A percentile compares a stretch with the other conserved stretches of the same genome.
These are phyloP conservation scores for Tineola bisselliella DNA, from an alignment of 2,888 invertebrate species.

Conservation along the genomic window DNA sequence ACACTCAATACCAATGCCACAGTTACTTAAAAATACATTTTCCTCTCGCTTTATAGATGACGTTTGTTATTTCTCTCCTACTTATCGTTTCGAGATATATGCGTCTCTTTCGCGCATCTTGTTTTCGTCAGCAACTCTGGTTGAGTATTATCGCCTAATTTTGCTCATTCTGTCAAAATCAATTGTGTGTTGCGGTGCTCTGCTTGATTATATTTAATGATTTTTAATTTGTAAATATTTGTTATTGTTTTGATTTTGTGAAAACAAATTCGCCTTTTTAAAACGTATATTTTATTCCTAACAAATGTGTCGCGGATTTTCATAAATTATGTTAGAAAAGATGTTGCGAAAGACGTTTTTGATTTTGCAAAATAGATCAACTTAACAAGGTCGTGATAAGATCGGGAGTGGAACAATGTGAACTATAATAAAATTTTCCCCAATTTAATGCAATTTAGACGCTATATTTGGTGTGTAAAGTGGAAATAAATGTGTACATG, in stretches of 20 bases:
- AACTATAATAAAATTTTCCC: constrained; percentile 40
- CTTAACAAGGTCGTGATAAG: constrained; percentile 33
- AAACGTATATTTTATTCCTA: background rate
- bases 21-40: background rate
- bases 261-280: background rate
- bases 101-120: background rate
- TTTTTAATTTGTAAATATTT: background rate
- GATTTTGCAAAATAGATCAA: constrained; percentile 33
- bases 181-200: constrained; percentile 23
- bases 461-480: constrained; percentile 14
- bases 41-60: background rate
- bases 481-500: background rate
- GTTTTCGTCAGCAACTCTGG: constrained; percentile 3
- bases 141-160: background rate
- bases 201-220: background rate
- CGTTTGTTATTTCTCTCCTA: background rate
- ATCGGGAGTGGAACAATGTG: constrained; percentile 31
- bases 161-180: constrained; percentile 24
- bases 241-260: background rate
- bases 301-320: background rate
- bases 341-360: constrained; percentile 27
- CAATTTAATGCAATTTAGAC: constrained; percentile 18
- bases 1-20: background rate
- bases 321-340: background rate
- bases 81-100: background rate